Percentiles rank a stretch among this genome's conserved stretches.
Evolutionary conservation across 2,888 invertebrate genomes (phyloP).

Genomic region (Chloromyia formosa): DNA sequence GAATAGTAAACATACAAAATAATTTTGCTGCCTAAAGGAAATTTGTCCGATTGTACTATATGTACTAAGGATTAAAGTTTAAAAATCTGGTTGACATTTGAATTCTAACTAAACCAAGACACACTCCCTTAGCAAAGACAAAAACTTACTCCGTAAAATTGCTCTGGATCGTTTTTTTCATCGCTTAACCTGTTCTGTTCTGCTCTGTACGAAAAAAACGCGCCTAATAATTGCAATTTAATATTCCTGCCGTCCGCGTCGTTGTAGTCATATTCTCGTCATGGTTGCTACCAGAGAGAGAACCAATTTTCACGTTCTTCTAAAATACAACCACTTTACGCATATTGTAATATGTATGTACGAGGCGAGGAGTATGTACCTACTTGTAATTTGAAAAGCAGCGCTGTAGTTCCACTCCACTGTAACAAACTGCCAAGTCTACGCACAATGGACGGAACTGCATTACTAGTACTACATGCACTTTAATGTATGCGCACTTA

Average conservation of each 20-base stretch:
- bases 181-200: no score
- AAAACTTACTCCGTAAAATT: no score
- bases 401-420: not conserved
- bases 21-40: no score
- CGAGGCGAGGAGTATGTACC: not conserved
- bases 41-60: no score
- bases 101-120: no score
- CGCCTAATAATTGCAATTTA: conserved; percentile 29
- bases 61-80: no score
- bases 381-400: not conserved
- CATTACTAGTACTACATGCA: conserved; percentile 12
- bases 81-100: no score
- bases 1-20: no score
- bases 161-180: no score
- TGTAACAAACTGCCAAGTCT: not conserved
- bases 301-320: not conserved
- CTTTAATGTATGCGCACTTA: conserved; percentile 27
- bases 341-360: not conserved
- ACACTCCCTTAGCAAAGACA: no score
- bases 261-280: conserved; percentile 8
- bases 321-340: not conserved
- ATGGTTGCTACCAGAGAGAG: not conserved
- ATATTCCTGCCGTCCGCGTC: conserved; percentile 21
- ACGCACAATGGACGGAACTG: not conserved
- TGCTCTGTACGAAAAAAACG: no score